Percentiles rank a stretch among this genome's conserved stretches.
Conservation (phyloP, 1,140 invertebrate species). For the Conus betulinus region DNA sequence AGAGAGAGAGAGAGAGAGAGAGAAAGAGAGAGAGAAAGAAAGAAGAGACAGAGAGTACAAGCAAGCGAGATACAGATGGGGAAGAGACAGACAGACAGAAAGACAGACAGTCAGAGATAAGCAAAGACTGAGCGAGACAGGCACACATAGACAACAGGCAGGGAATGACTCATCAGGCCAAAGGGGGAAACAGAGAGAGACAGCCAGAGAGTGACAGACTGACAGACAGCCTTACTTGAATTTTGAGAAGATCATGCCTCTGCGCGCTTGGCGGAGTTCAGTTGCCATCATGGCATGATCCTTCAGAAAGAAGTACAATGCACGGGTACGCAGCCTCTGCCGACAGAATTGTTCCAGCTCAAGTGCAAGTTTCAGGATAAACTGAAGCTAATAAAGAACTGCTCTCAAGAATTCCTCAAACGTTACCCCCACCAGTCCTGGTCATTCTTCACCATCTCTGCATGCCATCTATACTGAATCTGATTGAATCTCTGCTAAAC, state of each 20-base stretch:
- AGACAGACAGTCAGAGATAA: not conserved
- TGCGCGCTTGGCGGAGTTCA: not conserved
- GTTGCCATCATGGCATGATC: not conserved
- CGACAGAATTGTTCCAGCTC: not conserved
- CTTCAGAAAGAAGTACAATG: constrained; percentile 9
- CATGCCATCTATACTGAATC: too few species aligned
- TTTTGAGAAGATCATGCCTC: not conserved
- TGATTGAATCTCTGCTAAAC: too few species aligned
- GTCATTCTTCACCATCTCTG: too few species aligned
- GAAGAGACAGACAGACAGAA: not conserved
- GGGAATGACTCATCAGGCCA: not conserved
- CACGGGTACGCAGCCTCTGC: constrained; percentile 16
- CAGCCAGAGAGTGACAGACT: not conserved
- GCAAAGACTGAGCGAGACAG: not conserved
- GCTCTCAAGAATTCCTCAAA: too few species aligned
- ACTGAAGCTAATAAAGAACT: too few species aligned
- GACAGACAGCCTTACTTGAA: not conserved
- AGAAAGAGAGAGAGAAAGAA: not conserved
- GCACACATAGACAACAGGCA: not conserved
- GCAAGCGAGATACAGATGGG: not conserved
- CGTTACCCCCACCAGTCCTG: too few species aligned
- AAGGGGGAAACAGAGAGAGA: not conserved
- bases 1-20: not conserved
- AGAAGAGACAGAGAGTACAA: not conserved
- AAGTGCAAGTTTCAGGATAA: not conserved